Conservation (phyloP, 2,797 vertebrate genomes). For the Pantherophis alleghaniensis region DNA sequence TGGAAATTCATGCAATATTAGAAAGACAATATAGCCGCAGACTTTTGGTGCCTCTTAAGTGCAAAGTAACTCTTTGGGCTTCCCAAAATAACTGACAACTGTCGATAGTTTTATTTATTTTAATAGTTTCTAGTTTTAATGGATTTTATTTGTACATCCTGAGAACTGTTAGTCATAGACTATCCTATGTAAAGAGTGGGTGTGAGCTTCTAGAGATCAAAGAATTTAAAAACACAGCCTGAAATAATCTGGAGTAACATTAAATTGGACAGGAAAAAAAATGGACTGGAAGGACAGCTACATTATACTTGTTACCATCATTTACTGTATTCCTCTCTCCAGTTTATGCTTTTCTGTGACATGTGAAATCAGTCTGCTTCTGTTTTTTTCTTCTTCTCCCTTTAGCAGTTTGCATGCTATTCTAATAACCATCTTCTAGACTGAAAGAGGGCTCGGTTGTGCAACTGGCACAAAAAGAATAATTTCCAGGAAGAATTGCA, state of each 20-base stretch:
- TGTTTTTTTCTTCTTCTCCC: neutral
- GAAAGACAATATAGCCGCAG: neutral
- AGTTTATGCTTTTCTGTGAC: neutral
- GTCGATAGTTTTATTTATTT: neutral
- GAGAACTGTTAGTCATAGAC: neutral
- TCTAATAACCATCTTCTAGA: slow-evolving; percentile 14
- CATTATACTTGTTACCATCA: neutral
- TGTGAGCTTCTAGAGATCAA: neutral
- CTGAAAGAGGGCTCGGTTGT: slow-evolving; percentile 38
- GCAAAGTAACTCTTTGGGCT: neutral
- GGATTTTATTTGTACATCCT: neutral
- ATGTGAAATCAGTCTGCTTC: neutral
- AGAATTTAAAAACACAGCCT: neutral
- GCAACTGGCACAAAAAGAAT: slow-evolving; percentile 62
- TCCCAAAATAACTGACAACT: neutral
- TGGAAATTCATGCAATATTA: neutral
- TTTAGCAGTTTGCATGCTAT: slow-evolving; percentile 1
- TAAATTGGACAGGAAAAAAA: neutral
- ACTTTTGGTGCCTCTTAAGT: neutral
- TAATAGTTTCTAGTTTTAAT: neutral
- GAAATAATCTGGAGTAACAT: neutral
- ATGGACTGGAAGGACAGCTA: neutral
- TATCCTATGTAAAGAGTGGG: neutral
- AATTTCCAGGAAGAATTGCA: slow-evolving; percentile 62
- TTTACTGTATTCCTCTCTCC: neutral